Evolutionary conservation across 2,888 invertebrate species (phyloP).

Genomic region (Dryadula phaetusa): DNA sequence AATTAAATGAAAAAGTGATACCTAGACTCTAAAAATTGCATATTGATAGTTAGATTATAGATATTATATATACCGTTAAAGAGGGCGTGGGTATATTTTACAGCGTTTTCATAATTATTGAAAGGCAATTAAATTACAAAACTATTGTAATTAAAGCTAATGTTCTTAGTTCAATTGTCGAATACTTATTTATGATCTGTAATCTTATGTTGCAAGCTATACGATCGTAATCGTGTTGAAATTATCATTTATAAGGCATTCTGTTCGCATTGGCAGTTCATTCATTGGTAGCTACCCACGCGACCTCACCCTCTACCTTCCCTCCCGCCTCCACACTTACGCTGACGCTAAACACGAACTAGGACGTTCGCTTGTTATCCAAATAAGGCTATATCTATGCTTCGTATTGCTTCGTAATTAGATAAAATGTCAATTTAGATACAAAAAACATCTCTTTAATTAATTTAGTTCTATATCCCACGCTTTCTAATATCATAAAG

Average conservation of each 20-base stretch:
- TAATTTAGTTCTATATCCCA: constrained; percentile 23
- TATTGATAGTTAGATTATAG: too few species aligned
- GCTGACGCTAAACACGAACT: constrained; percentile 29
- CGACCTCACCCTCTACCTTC: constrained; percentile 45
- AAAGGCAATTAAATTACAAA: neutral
- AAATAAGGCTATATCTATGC: constrained; percentile 24
- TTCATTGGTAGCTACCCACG: constrained; percentile 55
- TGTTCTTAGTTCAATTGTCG: constrained; percentile 1
- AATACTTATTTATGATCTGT: constrained; percentile 24
- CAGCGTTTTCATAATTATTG: neutral
- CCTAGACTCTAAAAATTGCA: too few species aligned
- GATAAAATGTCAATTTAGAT: constrained; percentile 20
- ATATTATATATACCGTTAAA: too few species aligned
- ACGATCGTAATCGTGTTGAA: constrained; percentile 49
- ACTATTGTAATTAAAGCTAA: neutral
- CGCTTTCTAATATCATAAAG: constrained; percentile 5
- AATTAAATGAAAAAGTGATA: neutral
- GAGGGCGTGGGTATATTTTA: too few species aligned
- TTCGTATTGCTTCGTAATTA: constrained; percentile 23
- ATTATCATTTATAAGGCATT: constrained; percentile 44
- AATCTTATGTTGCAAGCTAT: constrained; percentile 51
- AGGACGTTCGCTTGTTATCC: constrained; percentile 13
- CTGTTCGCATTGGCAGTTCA: constrained; percentile 54
- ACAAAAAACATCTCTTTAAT: constrained; percentile 19
- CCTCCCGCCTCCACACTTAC: constrained; percentile 32